Evolutionary conservation across 2,888 invertebrate species (phyloP), one percentile per base, ranked within the genome.

Genomic region (Calliscelio sp.): DNA sequence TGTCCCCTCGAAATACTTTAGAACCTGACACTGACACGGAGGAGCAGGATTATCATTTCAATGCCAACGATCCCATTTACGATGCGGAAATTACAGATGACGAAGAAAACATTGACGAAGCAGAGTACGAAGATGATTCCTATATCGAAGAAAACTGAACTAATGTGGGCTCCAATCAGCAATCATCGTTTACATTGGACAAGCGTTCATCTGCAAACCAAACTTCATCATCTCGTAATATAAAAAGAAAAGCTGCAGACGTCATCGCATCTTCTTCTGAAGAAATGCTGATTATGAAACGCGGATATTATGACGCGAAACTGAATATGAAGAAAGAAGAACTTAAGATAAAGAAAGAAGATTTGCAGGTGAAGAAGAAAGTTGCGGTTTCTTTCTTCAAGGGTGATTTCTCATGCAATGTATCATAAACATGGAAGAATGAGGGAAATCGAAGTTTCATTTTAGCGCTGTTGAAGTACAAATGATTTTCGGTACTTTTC

Each of bases 221-320:
- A 8, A 8, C 49, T 49, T 14, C 49, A 16, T 38, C 49, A 49
- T 49, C 49, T 49, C 22, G 20, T 49, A 49, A 49, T 49, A n/a
- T 11, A 18, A 57, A 57, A 57, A n/a, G 55, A n/a, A 57, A 57
- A 32, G 55, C 55, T 32, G 55, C 55, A 14, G 55, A 57, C 16
- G 32, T 57, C 2, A 57, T 57, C 18, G 55, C 32, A 57, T 22
- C 5, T 32, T 28, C 55, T 32, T 32, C 55, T n/a, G 28, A 28
- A 57, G 55, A 57, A 4, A 32, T 22, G 3, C 11, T 57, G 7
- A 11, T 4, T 2, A n/a, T 57, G 6, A 28, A 57, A 32, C n/a
- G 55, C 18, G n/a, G 32, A 18, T 57, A 57, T 32, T 57, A 57
- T 18, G 22, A 32, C 10, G 32, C 18, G 6, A 28, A 57, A 22